A percentile compares a stretch with the other conserved stretches of the same genome.
Evolutionary conservation across 2,888 invertebrate genomes (phyloP).

Genomic region (Pseudoips prasinana): DNA sequence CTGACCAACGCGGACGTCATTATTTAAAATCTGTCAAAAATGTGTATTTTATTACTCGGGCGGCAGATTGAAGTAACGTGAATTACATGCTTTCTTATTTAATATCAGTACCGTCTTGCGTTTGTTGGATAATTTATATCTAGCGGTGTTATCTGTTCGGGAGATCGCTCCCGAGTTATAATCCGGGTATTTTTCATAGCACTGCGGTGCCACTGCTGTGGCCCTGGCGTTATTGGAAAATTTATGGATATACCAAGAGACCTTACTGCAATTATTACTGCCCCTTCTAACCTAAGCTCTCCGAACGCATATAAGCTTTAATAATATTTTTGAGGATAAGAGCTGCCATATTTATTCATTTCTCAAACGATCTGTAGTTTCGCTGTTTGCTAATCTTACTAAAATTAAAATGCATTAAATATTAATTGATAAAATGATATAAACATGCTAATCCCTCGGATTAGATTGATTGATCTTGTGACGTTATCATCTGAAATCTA

Average conservation of each 20-base stretch:
- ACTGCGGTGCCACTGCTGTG: slow-evolving; percentile 40
- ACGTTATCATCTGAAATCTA: slow-evolving; percentile 21
- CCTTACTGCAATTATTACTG: slow-evolving; percentile 68
- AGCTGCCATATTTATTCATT: slow-evolving; percentile 2
- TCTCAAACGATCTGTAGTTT: slow-evolving; percentile 7
- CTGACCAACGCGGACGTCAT: slow-evolving; percentile 74
- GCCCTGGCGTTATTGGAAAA: slow-evolving; percentile 54
- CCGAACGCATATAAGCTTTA: slow-evolving; percentile 1
- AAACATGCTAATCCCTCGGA: slow-evolving; percentile 26
- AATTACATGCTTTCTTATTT: slow-evolving; percentile 81
- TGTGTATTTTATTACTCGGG: slow-evolving; percentile 73
- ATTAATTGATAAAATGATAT: slow-evolving; percentile 26
- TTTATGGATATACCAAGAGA: slow-evolving; percentile 65
- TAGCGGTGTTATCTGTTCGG: slow-evolving; percentile 67
- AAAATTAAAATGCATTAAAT: slow-evolving; percentile 27
- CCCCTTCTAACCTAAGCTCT: slow-evolving; percentile 35
- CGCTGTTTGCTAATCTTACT: slow-evolving; percentile 14
- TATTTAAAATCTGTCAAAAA: slow-evolving; percentile 81
- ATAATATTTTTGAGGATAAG: slow-evolving; percentile 15
- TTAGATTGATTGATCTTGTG: slow-evolving; percentile 32
- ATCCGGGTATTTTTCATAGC: slow-evolving; percentile 80
- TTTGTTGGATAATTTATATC: slow-evolving; percentile 79
- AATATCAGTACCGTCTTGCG: slow-evolving; percentile 78
- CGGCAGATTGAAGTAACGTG: slow-evolving; percentile 70
- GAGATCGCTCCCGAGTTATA: slow-evolving; percentile 76